Evolutionary conservation across 2,113 vertebrate species (phyloP).

Genomic region (Datnioides undecimradiatus): DNA sequence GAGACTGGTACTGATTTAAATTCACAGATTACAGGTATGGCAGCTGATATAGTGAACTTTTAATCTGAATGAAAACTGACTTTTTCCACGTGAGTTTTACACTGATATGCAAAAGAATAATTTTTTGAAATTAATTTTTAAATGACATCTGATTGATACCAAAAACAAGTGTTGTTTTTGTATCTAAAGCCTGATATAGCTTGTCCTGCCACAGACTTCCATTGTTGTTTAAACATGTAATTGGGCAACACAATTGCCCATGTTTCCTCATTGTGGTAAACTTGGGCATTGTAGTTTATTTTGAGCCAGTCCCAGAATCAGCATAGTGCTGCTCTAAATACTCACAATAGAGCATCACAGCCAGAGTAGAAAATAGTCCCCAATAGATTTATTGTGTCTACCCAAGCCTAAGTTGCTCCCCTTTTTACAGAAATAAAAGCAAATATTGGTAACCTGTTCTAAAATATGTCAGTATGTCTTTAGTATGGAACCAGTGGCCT

Average conservation of each 20-base stretch:
- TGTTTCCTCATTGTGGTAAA: conserved; percentile 3
- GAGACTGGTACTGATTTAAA: too few relatives aligned
- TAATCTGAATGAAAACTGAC: too few relatives aligned
- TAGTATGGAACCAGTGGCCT: not conserved
- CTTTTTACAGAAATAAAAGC: not conserved
- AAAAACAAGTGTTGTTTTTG: not conserved
- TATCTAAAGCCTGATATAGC: not conserved
- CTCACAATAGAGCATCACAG: not conserved
- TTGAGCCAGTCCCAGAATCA: not conserved
- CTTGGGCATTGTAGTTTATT: not conserved
- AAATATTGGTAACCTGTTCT: not conserved
- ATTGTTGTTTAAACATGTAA: not conserved
- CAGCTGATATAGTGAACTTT: too few relatives aligned
- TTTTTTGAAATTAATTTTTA: too few relatives aligned
- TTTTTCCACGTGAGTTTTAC: too few relatives aligned
- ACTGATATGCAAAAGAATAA: too few relatives aligned
- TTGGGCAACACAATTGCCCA: not conserved
- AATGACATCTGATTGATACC: not conserved
- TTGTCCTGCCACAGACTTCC: not conserved
- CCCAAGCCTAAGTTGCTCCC: not conserved
- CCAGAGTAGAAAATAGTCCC: not conserved
- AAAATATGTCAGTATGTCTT: not conserved
- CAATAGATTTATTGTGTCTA: not conserved
- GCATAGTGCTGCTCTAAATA: not conserved
- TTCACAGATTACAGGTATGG: too few relatives aligned